A percentile compares a stretch with the other conserved stretches of the same genome.
Evolutionary conservation across 2,888 invertebrate species (phyloP).

Genomic region (Oscheius sp.): DNA sequence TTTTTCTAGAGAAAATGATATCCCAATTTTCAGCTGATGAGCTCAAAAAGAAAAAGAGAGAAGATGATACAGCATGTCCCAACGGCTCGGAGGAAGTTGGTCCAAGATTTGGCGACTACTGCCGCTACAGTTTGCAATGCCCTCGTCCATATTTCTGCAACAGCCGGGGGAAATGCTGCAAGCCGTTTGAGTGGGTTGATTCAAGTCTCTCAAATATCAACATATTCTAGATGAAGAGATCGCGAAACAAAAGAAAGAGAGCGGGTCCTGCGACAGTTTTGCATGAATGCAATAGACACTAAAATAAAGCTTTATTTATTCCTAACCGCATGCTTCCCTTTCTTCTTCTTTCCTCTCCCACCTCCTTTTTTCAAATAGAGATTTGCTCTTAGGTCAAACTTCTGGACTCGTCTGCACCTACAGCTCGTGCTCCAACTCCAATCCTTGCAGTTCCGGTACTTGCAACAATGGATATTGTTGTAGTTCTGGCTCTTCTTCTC

Average conservation of each 20-base stretch:
- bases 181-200: conserved; percentile 21
- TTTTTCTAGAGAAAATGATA: too few relatives aligned
- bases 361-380: background rate
- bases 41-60: background rate
- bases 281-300: conserved; percentile 3
- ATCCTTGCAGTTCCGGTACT: conserved; percentile 65
- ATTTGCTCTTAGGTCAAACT: conserved; percentile 31
- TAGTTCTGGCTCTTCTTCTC: conserved; percentile 44
- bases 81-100: conserved; percentile 44
- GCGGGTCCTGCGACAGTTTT: background rate
- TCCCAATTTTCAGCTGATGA: conserved; percentile 3
- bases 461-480: conserved; percentile 70
- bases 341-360: background rate
- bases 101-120: conserved; percentile 48
- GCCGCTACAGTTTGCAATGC: conserved; percentile 57
- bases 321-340: conserved; percentile 15
- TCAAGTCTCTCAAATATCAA: too few relatives aligned
- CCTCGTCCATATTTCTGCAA: conserved; percentile 61
- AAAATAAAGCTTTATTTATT: conserved; percentile 19
- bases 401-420: conserved; percentile 67
- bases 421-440: conserved; percentile 63
- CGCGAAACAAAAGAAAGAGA: background rate
- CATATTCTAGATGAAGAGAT: background rate
- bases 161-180: conserved; percentile 51
- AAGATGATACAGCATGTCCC: conserved; percentile 37